Base-by-base conservation (phyloP, 2,797 vertebrate genomes). In the Acanthurus leucopareius region DNA sequence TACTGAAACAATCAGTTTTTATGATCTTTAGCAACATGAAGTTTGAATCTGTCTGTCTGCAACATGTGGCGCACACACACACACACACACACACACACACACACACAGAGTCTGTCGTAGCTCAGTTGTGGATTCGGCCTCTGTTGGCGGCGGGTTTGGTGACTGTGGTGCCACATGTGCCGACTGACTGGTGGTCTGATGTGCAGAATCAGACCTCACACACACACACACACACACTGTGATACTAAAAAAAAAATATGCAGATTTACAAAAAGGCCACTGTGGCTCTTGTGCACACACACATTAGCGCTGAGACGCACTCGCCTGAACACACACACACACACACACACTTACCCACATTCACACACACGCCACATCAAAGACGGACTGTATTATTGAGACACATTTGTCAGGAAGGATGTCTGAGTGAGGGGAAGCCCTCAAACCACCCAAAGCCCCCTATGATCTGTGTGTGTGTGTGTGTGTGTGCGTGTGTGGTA, bases 381-480 rank as follows among this genome's bases (percentile, higher is more conserved):
- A 86, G 75, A 53, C 28, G 3, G 1, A 48, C 58, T 51, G 79
- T 68, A 56, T 20, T 79, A 70, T 1, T 42, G 77, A 80, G 59
- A 71, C 35, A 54, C 69, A 44, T 80, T 80, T 76, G 52, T 79
- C 77, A 87, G 80, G 80, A 81, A 79, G 79, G 64, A 70, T 47
- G 51, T 59, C 22, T 8, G 51, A 76, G 57, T 19, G 13, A 68
- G 77, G 81, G 76, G 64, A 91, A 85, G 44, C 69, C 80, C 74
- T 77, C 64, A 22, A 9, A 45, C 69, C 83, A 74, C 58, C 54
- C 58, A 64, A 61, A 72, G 13, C 38, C 71, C 15, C 61, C 11
- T 60, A 1, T 42, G 63, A 65, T 62, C 57, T 51, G 48, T 67
- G 47, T 28, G 2, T 64, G 45, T 65, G 35, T 69, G 22, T 58